Evolutionary conservation across 2,797 vertebrate species (phyloP).

Genomic region (Malacoraja senta): DNA sequence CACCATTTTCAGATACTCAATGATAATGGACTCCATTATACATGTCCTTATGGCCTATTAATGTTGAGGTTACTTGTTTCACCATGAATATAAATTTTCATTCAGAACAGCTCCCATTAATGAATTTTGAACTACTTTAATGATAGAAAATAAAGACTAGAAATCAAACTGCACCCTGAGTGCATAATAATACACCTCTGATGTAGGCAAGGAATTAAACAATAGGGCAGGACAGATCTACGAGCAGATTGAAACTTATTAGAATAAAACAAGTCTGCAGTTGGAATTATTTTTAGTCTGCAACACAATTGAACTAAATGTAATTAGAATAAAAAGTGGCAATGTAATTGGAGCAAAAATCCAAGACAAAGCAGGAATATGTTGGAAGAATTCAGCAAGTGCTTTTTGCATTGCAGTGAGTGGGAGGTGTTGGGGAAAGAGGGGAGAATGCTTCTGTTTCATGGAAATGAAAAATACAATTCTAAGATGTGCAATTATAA

Average conservation of each 20-base stretch:
- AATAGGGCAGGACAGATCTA: background rate
- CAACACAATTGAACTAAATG: background rate
- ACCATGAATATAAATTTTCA: background rate
- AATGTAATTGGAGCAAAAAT: too few species aligned
- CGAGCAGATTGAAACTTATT: background rate
- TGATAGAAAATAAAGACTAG: background rate
- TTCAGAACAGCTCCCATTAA: background rate
- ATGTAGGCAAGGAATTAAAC: background rate
- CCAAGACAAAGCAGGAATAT: too few species aligned
- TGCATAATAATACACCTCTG: background rate
- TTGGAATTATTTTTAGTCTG: background rate
- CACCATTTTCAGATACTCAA: background rate
- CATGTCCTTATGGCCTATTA: background rate
- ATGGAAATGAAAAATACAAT: background rate
- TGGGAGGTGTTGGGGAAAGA: too few species aligned
- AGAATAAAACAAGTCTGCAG: background rate
- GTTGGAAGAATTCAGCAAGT: too few species aligned
- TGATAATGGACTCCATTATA: background rate
- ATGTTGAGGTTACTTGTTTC: background rate
- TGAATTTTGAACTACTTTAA: background rate
- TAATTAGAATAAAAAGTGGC: too few species aligned
- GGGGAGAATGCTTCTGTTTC: background rate
- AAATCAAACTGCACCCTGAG: background rate
- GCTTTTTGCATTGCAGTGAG: too few species aligned
- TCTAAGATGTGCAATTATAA: background rate